Evolutionary conservation across 2,113 vertebrate genomes (phyloP).

Genomic region (Chaetodon trifascialis): DNA sequence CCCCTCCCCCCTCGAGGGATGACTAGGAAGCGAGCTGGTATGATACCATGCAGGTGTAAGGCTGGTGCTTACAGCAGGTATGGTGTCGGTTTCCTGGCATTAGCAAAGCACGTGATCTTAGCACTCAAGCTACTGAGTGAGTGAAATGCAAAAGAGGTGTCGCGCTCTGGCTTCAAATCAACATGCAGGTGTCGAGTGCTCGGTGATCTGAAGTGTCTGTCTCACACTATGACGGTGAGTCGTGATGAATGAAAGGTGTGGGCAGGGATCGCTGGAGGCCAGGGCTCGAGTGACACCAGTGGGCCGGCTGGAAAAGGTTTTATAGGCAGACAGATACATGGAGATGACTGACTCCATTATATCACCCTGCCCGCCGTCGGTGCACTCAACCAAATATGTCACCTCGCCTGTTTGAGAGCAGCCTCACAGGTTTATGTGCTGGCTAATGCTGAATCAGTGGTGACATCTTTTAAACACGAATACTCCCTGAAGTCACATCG

Average conservation of each 20-base stretch:
- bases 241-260: not conserved
- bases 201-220: not conserved
- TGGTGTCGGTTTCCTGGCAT: not conserved
- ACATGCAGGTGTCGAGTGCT: no score
- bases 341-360: not conserved
- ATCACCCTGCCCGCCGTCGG: not conserved
- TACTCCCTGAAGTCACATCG: no score
- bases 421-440: not conserved
- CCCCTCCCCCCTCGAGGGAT: not conserved
- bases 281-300: no score
- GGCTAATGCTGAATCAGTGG: not conserved
- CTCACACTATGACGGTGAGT: not conserved
- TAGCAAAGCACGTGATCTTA: not conserved
- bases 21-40: no score
- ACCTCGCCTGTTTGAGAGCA: not conserved
- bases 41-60: no score
- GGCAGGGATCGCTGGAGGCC: not conserved
- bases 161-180: not conserved
- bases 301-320: no score
- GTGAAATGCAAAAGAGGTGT: not conserved
- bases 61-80: not conserved
- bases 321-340: no score
- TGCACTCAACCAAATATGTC: not conserved
- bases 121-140: not conserved
- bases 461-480: no score